Conservation (phyloP, 2,888 invertebrate genomes). For the Epistrophe eligans region DNA sequence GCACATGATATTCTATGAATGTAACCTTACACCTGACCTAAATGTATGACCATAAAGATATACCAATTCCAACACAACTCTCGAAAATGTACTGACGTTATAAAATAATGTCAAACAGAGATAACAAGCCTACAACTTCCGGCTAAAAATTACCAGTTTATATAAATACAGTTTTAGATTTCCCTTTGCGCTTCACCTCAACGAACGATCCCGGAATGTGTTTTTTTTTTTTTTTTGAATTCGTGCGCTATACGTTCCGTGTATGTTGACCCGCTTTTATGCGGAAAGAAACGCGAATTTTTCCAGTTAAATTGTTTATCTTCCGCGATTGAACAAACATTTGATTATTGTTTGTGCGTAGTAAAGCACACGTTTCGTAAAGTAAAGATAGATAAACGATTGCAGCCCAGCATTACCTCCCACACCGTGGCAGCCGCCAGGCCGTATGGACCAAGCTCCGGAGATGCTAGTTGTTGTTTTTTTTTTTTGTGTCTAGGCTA, state of each 20-base stretch:
- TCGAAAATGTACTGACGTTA: constrained; percentile 17
- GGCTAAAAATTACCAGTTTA: constrained; percentile 49
- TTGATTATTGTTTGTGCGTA: constrained; percentile 38
- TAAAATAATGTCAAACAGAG: constrained; percentile 39
- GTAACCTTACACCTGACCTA: constrained; percentile 72
- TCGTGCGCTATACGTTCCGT: constrained; percentile 1
- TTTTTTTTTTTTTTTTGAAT: not conserved
- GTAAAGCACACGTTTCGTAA: constrained; percentile 18
- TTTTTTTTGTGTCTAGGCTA: constrained; percentile 20
- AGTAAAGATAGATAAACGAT: constrained; percentile 22
- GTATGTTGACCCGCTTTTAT: constrained; percentile 57
- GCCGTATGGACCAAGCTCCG: not conserved
- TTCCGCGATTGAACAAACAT: constrained; percentile 44
- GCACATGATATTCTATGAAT: not conserved
- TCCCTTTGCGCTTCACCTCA: not conserved
- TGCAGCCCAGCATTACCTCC: constrained; percentile 16
- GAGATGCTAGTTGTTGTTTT: not conserved
- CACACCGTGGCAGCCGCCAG: not conserved
- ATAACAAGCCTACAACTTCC: constrained; percentile 68
- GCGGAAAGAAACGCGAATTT: constrained; percentile 51
- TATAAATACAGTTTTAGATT: not conserved
- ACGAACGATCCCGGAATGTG: not conserved
- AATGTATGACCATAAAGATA: constrained; percentile 53
- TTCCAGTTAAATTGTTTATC: constrained; percentile 42
- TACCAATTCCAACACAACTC: constrained; percentile 5